A percentile compares a stretch with the other conserved stretches of the same genome.
Conservation (phyloP, 2,888 invertebrate species). For the Xestia rhomboidea region DNA sequence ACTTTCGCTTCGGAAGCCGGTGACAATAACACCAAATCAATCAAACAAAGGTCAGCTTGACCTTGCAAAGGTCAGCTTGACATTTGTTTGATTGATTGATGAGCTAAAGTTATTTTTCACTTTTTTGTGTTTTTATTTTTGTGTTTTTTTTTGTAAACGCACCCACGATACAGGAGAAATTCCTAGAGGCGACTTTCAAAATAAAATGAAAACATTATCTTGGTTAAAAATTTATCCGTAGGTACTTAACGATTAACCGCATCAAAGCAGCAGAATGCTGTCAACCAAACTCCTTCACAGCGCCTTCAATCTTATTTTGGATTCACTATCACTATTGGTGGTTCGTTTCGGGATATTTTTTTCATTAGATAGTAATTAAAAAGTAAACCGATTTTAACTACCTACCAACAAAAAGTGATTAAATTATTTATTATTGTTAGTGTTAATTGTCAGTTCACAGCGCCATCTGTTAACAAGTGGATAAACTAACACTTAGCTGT, state of each 20-base stretch:
- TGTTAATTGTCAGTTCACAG: not conserved
- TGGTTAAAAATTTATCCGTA: not conserved
- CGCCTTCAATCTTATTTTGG: not conserved
- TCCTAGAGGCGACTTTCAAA: not conserved
- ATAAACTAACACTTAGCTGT: not conserved
- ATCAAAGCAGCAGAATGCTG: not conserved
- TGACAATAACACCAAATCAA: no score
- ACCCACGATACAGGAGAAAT: not conserved
- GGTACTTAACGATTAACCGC: no score
- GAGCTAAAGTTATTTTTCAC: no score
- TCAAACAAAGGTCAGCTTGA: no score
- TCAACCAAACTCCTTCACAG: not conserved
- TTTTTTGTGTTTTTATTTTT: no score
- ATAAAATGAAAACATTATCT: no score
- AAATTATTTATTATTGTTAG: not conserved
- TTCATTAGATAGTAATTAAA: not conserved
- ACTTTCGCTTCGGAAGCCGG: no score
- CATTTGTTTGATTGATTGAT: no score
- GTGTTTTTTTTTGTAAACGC: not conserved
- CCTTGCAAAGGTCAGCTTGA: no score
- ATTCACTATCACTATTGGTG: not conserved
- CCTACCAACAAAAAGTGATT: not conserved
- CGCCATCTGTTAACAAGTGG: slow-evolving; percentile 52
- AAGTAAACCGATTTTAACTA: not conserved
- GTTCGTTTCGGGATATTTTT: not conserved